phyloP scores from a whole-genome alignment of 2,797 vertebrate species.

The Lagocephalus sceleratus region DNA sequence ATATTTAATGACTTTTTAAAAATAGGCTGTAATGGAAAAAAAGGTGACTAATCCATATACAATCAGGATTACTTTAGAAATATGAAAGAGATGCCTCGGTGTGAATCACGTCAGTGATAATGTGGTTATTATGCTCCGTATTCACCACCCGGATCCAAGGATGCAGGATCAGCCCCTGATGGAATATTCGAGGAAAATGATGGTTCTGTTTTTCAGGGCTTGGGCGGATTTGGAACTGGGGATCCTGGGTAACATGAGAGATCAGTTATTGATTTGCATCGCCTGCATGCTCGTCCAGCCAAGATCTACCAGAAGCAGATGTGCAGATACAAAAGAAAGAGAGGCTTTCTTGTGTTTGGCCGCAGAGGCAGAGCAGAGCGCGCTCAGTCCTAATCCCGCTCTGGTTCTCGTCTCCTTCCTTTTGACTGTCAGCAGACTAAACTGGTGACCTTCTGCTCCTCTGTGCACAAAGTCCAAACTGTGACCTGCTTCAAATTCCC shows the following conservation, averaged over 20 bases:
- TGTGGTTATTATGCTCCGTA: not conserved
- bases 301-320: conserved; percentile 21
- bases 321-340: conserved; percentile 14
- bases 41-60: not conserved
- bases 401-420: conserved; percentile 9
- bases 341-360: conserved; percentile 15
- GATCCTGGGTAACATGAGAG: conserved; percentile 1
- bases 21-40: not conserved
- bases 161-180: conserved; percentile 5
- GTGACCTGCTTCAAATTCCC: not conserved
- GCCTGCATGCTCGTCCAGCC: conserved; percentile 10
- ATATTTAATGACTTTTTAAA: conserved; percentile 11
- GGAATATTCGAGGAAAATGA: conserved; percentile 13
- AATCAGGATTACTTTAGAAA: not conserved
- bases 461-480: not conserved
- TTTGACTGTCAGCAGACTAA: not conserved
- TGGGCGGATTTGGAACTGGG: conserved; percentile 6
- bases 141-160: conserved; percentile 1
- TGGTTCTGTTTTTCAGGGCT: not conserved
- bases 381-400: conserved; percentile 11
- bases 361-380: not conserved
- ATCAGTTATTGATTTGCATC: conserved; percentile 31
- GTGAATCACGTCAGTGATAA: conserved; percentile 1
- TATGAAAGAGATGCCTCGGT: not conserved
- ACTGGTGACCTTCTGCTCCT: conserved; percentile 3